Percentiles rank a stretch among this genome's conserved stretches.
These are phyloP conservation scores for Ladona fulva DNA, from an alignment of 1,140 invertebrate species.

Conservation along the genomic window DNA sequence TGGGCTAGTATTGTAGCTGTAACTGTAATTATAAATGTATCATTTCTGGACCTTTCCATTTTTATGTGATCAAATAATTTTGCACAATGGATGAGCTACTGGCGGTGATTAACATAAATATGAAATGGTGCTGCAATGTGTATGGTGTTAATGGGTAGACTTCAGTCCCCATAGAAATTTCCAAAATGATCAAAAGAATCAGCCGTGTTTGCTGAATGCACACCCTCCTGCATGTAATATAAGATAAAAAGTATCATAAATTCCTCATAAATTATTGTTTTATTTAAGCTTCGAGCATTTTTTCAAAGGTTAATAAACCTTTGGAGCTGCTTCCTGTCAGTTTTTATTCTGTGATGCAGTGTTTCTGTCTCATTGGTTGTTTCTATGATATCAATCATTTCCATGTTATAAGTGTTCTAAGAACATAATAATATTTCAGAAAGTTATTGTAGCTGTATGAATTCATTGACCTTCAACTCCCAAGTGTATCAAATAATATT, in stretches of 20 bases:
- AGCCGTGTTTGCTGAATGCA: neutral
- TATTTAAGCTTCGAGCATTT: neutral
- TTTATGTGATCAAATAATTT: neutral
- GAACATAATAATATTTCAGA: neutral
- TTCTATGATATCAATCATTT: neutral
- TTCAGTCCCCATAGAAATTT: neutral
- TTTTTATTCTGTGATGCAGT: neutral
- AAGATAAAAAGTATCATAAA: neutral
- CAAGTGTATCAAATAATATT: no score
- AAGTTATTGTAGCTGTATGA: no score
- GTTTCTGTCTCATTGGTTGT: neutral
- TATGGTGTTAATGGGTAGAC: neutral
- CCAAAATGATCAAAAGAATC: neutral
- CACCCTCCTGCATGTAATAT: neutral
- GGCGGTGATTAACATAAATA: neutral
- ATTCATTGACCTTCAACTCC: no score
- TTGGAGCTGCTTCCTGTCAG: neutral
- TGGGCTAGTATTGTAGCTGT: neutral
- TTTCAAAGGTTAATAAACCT: neutral
- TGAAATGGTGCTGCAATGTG: neutral
- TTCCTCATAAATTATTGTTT: neutral
- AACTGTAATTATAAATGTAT: neutral
- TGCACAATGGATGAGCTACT: neutral
- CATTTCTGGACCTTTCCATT: neutral
- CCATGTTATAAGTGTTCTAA: neutral